A percentile compares a stretch with the other conserved stretches of the same genome.
phyloP scores from a whole-genome alignment of 2,797 vertebrate species.

The Anisognathus igniventris region DNA sequence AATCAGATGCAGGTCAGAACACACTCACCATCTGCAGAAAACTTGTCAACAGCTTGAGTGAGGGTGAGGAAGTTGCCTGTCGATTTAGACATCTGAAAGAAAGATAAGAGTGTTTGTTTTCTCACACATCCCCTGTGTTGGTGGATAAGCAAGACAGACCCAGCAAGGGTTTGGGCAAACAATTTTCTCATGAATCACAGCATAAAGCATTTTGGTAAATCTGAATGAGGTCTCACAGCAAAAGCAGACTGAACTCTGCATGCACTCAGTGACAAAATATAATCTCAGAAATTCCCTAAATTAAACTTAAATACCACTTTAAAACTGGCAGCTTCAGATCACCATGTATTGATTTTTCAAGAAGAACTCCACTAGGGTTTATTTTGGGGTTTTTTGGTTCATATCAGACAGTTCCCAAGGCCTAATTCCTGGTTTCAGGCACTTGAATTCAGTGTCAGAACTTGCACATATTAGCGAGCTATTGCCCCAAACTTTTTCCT shows the following conservation, averaged over 20 bases:
- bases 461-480: not conserved
- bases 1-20: not conserved
- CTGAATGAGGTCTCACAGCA: not conserved
- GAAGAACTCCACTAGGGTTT: not conserved
- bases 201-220: not conserved
- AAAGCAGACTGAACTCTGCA: not conserved
- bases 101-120: not conserved
- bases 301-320: not conserved
- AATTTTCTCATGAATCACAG: not conserved
- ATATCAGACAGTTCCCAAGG: not conserved
- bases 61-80: constrained; percentile 98
- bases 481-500: not conserved
- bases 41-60: constrained; percentile 87
- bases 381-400: not conserved
- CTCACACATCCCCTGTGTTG: not conserved
- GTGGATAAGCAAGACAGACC: not conserved
- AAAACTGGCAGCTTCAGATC: not conserved
- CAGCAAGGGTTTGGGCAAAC: not conserved
- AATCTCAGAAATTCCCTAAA: not conserved
- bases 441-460: not conserved
- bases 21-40: constrained; percentile 92
- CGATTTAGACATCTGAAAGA: constrained; percentile 95
- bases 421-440: not conserved
- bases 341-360: not conserved
- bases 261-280: not conserved